A percentile compares a stretch with the other conserved stretches of the same genome.
Evolutionary conservation across 1,140 invertebrate species (phyloP).

Genomic region (Drosophila sp.): DNA sequence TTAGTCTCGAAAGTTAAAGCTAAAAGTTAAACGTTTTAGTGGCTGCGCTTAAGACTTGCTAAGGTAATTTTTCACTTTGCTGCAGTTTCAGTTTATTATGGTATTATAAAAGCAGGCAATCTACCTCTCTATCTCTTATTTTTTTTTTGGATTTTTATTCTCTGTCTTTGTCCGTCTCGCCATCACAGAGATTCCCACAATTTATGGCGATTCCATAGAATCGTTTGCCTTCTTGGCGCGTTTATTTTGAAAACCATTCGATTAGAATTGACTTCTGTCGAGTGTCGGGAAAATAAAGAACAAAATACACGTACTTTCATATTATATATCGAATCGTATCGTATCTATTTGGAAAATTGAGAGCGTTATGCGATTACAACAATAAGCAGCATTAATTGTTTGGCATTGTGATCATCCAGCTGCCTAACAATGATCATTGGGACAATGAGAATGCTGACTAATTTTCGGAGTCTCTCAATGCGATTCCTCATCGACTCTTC

Average conservation of each 20-base stretch:
- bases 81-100: constrained; percentile 73
- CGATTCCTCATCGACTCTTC: no score
- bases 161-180: not conserved
- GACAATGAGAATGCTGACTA: constrained; percentile 65
- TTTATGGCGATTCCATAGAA: constrained; percentile 65
- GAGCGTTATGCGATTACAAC: constrained; percentile 52
- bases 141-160: not conserved
- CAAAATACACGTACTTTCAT: constrained; percentile 56
- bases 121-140: not conserved
- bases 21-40: constrained; percentile 80
- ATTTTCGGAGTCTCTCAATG: no score
- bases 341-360: constrained; percentile 21
- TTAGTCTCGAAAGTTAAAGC: constrained; percentile 74
- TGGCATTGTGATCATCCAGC: constrained; percentile 62
- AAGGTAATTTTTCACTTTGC: constrained; percentile 33
- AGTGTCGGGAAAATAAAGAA: constrained; percentile 37
- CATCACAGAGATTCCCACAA: constrained; percentile 67
- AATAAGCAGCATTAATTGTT: constrained; percentile 79
- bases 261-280: constrained; percentile 83
- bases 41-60: constrained; percentile 68
- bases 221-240: constrained; percentile 23
- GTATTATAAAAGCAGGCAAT: constrained; percentile 50
- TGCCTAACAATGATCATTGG: constrained; percentile 33
- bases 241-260: constrained; percentile 79
- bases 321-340: constrained; percentile 43